phyloP scores from a whole-genome alignment of 2,888 invertebrate species.

The Capitulum mitella region DNA sequence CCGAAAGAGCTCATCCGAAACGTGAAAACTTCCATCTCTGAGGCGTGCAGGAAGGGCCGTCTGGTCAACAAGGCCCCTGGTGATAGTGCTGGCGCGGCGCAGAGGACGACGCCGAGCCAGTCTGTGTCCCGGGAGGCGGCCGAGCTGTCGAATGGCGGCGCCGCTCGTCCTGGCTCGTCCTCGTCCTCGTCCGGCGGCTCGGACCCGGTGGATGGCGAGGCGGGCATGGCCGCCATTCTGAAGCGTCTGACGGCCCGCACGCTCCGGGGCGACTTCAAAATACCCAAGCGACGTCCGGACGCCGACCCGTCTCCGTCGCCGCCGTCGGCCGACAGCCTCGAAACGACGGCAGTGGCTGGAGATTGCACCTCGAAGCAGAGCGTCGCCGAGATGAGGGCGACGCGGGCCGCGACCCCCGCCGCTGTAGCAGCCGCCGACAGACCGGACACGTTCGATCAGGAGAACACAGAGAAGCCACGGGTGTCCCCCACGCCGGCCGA shows the following conservation, averaged over 20 bases:
- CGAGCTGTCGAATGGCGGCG: background rate
- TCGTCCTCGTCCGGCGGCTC: background rate
- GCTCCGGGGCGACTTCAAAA: slow-evolving; percentile 9
- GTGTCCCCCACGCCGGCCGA: background rate
- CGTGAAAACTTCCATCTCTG: background rate
- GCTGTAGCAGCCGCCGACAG: too few relatives aligned
- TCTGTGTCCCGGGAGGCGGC: background rate
- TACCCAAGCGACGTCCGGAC: background rate
- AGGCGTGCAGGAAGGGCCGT: background rate
- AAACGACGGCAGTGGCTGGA: too few relatives aligned
- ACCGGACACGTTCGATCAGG: too few relatives aligned
- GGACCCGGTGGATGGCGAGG: too few relatives aligned
- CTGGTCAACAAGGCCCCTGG: background rate
- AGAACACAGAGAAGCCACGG: too few relatives aligned
- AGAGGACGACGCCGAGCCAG: background rate
- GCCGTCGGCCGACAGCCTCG: too few relatives aligned
- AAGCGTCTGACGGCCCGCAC: slow-evolving; percentile 1
- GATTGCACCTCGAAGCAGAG: too few relatives aligned
- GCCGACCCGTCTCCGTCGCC: background rate
- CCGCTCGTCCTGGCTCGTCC: background rate
- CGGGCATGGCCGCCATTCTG: background rate
- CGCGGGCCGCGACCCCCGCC: background rate
- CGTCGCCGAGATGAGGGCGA: background rate
- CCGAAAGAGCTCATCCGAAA: too few relatives aligned
- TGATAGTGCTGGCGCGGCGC: background rate